phyloP scores from a whole-genome alignment of 2,797 vertebrate genomes.

The Tauraco hartlaubi region DNA sequence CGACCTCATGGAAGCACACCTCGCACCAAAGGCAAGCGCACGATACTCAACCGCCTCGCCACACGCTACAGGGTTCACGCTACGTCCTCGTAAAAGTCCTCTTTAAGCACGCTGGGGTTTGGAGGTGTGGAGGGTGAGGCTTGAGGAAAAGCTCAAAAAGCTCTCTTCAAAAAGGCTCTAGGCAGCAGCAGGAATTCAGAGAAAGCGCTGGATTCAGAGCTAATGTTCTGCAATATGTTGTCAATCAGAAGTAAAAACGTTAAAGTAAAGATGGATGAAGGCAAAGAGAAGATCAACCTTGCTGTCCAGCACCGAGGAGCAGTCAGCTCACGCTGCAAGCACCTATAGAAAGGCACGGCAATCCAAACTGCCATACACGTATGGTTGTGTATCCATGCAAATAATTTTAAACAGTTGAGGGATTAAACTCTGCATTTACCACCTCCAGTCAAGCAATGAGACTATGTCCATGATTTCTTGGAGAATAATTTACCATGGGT shows the following conservation, averaged over 20 bases:
- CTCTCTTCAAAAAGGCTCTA: neutral
- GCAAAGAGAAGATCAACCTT: neutral
- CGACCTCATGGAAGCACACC: rapidly evolving
- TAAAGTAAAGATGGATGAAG: neutral
- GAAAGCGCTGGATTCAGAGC: neutral
- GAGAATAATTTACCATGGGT: neutral
- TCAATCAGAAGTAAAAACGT: neutral
- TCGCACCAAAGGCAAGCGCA: rapidly evolving
- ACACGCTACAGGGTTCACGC: rapidly evolving
- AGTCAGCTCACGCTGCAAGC: neutral
- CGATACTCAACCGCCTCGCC: rapidly evolving
- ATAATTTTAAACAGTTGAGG: neutral
- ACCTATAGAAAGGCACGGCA: rapidly evolving
- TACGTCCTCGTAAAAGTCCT: rapidly evolving
- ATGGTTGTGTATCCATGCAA: neutral
- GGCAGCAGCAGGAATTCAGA: neutral
- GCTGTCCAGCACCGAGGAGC: neutral
- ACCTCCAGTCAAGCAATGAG: neutral
- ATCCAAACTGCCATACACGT: too few species aligned
- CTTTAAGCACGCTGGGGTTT: neutral
- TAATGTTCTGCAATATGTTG: neutral
- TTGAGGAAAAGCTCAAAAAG: too few species aligned
- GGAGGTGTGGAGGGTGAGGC: neutral
- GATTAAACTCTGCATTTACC: neutral
- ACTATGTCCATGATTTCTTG: neutral